A percentile compares a stretch with the other conserved stretches of the same genome.
Evolutionary conservation across 2,888 invertebrate species (phyloP).

Genomic region (Aricia artaxerxes): DNA sequence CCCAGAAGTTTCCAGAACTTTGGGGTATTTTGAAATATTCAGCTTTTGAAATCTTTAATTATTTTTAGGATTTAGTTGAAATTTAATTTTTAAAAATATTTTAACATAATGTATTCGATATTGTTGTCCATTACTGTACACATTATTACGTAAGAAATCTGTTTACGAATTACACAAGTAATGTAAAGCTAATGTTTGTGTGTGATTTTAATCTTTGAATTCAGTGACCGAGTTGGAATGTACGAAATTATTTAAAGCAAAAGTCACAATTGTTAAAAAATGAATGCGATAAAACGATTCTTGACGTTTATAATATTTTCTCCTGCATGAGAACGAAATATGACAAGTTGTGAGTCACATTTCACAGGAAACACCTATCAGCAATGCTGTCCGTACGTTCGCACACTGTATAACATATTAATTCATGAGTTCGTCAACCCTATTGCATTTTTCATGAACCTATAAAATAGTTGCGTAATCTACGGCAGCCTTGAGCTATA

Average conservation of each 20-base stretch:
- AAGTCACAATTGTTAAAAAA: neutral
- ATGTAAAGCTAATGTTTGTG: too few species aligned
- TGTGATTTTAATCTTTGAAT: neutral
- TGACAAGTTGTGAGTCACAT: neutral
- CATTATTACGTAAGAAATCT: neutral
- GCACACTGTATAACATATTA: conserved; percentile 43
- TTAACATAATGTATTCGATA: neutral
- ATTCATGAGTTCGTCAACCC: conserved; percentile 55
- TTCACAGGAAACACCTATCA: conserved; percentile 32
- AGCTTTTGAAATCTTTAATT: too few species aligned
- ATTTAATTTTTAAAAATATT: neutral
- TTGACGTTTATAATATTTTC: neutral
- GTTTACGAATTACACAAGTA: neutral
- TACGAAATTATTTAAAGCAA: neutral
- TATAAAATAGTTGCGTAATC: conserved; percentile 57
- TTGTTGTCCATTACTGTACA: neutral
- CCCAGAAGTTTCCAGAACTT: too few species aligned
- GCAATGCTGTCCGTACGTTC: conserved; percentile 34
- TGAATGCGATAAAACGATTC: neutral
- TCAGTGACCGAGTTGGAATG: neutral
- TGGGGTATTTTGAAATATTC: neutral
- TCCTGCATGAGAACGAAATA: conserved; percentile 20
- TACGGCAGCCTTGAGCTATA: conserved; percentile 61
- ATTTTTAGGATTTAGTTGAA: neutral
- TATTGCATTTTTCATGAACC: conserved; percentile 49